phyloP scores from a whole-genome alignment of 2,888 invertebrate genomes.

The Trachelus troglodyta region DNA sequence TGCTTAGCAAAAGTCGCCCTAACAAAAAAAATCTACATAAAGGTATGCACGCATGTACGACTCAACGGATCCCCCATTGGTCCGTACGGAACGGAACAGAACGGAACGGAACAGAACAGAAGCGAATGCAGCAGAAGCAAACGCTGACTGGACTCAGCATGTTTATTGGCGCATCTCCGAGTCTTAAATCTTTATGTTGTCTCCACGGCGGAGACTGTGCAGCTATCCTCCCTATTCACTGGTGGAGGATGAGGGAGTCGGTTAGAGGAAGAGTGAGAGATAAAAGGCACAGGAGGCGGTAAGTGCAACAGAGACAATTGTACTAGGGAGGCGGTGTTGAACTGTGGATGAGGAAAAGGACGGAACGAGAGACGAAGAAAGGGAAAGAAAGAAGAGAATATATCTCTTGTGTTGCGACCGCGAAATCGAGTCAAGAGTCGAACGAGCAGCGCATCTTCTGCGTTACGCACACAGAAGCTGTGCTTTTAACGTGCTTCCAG shows the following conservation, averaged over 20 bases:
- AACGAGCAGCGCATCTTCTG: conserved; percentile 39
- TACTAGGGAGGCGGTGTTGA: conserved; percentile 12
- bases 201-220: conserved; percentile 59
- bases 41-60: conserved; percentile 10
- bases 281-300: conserved; percentile 23
- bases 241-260: conserved; percentile 30
- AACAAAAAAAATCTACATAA: background rate
- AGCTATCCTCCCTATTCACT: conserved; percentile 34
- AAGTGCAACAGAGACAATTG: conserved; percentile 3
- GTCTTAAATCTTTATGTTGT: conserved; percentile 67
- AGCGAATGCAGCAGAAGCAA: conserved; percentile 56
- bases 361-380: conserved; percentile 34
- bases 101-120: conserved; percentile 38
- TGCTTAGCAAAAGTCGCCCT: background rate
- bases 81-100: conserved; percentile 31
- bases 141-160: conserved; percentile 62
- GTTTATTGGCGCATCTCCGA: conserved; percentile 66
- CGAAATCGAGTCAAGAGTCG: conserved; percentile 59
- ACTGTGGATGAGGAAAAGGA: conserved; percentile 24
- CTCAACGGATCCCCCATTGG: conserved; percentile 16
- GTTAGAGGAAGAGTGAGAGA: conserved; percentile 30
- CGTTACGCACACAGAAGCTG: conserved; percentile 61
- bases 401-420: conserved; percentile 54
- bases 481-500: conserved; percentile 17
- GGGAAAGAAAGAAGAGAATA: conserved; percentile 51